Evolutionary conservation across 2,797 vertebrate genomes (phyloP), one percentile per base, ranked within the genome.

Genomic region (Macrochelys suwanniensis): DNA sequence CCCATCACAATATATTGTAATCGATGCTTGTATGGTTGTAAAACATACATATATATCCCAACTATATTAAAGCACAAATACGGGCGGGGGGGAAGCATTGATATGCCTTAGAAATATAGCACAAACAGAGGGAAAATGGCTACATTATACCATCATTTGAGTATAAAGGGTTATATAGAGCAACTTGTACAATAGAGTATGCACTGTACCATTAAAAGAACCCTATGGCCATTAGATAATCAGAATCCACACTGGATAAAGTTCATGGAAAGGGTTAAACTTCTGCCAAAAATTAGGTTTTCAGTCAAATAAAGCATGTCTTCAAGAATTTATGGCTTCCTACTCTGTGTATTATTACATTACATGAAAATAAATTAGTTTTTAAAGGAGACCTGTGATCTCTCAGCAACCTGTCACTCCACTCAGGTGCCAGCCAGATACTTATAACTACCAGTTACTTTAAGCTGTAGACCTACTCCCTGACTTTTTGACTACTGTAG

Each of bases 21-120:
- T 33, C 42, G 65, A 71, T 68, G 9, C 31, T 15, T 0, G 3
- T 78, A 71, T 87, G 87, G 91, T 68, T 93, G 85, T 89, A 94
- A 91, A 93, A 93, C 83, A 88, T 87, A 82, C 33, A 91, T 71
- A 96, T 95, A 95, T 71, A 90, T 93, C 93, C 59, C 80, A 89
- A 26, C 11, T 90, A 80, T 65, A 71, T 91, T 82, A 57, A 11
- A 93, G 74, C n/a, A 92, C 82, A 50, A 82, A 65, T 5, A 9
- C 9, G 11, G 11, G 88, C 68, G 28, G 11, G 26, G 28, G 26
- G 28, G 4, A 91, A 93, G 89, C 33, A 80, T 15, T 83, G 84
- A 93, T 84, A 87, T 85, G 33, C 6, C n/a, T 93, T 77, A 59
- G 53, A 47, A 89, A 80, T 1, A 42, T 57, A 71, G 49, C 6